Conservation (phyloP, 2,113 vertebrate species). For the Pyxicephalus adspersus region DNA sequence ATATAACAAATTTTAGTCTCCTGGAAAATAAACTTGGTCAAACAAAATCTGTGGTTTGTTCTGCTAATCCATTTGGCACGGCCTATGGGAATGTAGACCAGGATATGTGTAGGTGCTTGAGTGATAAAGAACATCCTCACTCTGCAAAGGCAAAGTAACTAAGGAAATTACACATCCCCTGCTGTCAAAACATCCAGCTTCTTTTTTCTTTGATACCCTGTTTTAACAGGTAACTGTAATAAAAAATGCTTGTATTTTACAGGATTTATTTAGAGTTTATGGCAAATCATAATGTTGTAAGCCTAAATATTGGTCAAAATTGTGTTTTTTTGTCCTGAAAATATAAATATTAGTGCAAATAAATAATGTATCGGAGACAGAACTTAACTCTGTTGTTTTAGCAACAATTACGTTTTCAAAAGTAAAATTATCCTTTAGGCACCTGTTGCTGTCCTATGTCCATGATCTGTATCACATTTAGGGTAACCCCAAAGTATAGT, state of each 20-base stretch:
- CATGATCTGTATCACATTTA: too few relatives aligned
- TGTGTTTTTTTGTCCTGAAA: too few relatives aligned
- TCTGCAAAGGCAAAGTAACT: slow-evolving; percentile 30
- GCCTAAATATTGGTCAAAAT: neutral
- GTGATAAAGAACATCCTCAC: slow-evolving; percentile 50
- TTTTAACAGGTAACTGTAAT: neutral
- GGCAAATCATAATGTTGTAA: neutral
- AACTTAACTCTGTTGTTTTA: too few relatives aligned
- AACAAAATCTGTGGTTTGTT: neutral
- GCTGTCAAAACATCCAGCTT: slow-evolving; percentile 48
- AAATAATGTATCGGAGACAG: too few relatives aligned
- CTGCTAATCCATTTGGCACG: slow-evolving; percentile 38
- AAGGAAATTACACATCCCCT: slow-evolving; percentile 45
- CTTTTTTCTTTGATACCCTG: slow-evolving; percentile 35
- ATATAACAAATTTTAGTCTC: neutral
- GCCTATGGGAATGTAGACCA: slow-evolving; percentile 39
- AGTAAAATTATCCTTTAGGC: neutral
- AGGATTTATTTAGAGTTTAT: neutral
- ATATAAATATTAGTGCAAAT: too few relatives aligned
- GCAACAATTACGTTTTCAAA: too few relatives aligned
- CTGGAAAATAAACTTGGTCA: neutral
- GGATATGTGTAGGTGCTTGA: slow-evolving; percentile 50
- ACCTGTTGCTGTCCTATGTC: too few relatives aligned
- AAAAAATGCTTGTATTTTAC: neutral
- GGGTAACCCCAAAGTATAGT: too few relatives aligned